Base-by-base conservation (phyloP, 2,113 vertebrate genomes). In the Protobothrops mucrosquamatus region DNA sequence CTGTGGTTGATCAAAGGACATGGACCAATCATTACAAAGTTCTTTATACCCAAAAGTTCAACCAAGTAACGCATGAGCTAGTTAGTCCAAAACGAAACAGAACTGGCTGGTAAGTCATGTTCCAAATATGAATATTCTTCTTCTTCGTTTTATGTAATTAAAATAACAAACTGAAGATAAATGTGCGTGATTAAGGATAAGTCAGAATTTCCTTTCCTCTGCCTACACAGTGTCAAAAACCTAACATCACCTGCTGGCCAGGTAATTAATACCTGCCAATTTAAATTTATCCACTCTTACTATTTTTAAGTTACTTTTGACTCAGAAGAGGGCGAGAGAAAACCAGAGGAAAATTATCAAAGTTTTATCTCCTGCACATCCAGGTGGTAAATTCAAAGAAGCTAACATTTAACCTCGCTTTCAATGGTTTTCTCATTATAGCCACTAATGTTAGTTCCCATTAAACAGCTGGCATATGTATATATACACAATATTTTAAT, bases 181-280 rank as follows among this genome's bases (percentile, higher is more conserved):
- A 51, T 89, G 43, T 24, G 15, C 34, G 26, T 59, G 43, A 92
- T 59, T 85, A 89, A 57, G 43, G 5, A 11, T 2, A 89, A 85
- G 88, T 85, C 26, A 92, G 54, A 85, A 48, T 89, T 85, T 74
- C 69, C 64, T 39, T 1, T 57, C 56, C 92, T 89, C 88, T 39
- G 6, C 69, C 88, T 85, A 59, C 88, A 85, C 69, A 51, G 48
- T 23, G 29, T 81, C 29, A n/a, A 85, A 56, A 51, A 87, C 94
- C 95, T 92, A 88, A 20, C 94, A 94, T 94, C 94, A 48, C 43
- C 92, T 59, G 59, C 51, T 20, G 92, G 95, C 94, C 94, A 95
- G 94, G 56, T 95, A 97, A 94, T 96, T 96, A 96, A 96, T 94
- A 92, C 94, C 95, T 96, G 95, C n/a, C 94, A 95, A 52, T 95